Evolutionary conservation across 2,888 invertebrate species (phyloP), one percentile per base, ranked within the genome.

Genomic region (Marasmarcha lunaedactyla): DNA sequence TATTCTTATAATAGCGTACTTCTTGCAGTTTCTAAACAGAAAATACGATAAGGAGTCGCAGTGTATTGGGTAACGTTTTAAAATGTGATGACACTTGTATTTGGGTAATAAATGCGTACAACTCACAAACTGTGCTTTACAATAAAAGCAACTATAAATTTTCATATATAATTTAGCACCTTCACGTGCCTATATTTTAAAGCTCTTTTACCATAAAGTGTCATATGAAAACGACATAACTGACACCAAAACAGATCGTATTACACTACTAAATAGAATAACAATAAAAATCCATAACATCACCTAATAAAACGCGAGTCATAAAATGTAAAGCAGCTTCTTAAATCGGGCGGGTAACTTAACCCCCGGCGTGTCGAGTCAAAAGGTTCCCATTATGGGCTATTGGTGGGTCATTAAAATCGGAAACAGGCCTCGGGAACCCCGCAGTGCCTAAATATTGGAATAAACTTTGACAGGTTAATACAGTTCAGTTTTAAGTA

Each of bases 321-420:
- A 30, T 30, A 30, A 30, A 30, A 30, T 7, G 6, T 7, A 37
- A 39, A 46, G 46, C 48, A 45, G 48, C 46, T 37, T 44, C 46
- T 47, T 38, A 48, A 42, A 47, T 46, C 45, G 51, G 51, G 59
- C 49, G 59, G 56, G 61, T 60, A 63, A 59, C 49, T 64, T 68
- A 61, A 61, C 62, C 63, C 54, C 54, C 54, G 53, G 54, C 56
- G 58, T 55, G 50, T 47, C 37, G 52, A 54, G 63, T 63, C 59
- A 59, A 60, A 51, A 68, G 63, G 59, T 63, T 60, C 61, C 54
- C 58, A 59, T 68, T 68, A 68, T 59, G 55, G 57, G 50, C 63
- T 57, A 68, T 70, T 69, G 70, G 55, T 50, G 55, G 54, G 30
- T 55, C 65, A 63, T 70, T 7, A 67, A 66, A 67, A 59, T 53